These are phyloP conservation scores for Parnassius orleans DNA, from an alignment of 2,888 invertebrate genomes.

Conservation along the genomic window DNA sequence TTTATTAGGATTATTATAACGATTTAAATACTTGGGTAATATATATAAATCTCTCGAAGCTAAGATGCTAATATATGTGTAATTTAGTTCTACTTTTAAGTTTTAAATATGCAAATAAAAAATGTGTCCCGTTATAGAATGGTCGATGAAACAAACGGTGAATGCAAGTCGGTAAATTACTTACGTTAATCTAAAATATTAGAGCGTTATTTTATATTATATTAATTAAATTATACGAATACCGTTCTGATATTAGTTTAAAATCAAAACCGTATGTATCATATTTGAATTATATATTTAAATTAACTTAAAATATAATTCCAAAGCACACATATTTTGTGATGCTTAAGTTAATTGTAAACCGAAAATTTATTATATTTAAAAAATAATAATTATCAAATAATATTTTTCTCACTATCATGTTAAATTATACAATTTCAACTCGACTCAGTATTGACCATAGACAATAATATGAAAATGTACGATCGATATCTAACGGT, in stretches of 20 bases:
- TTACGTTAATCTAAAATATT: neutral
- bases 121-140: constrained; percentile 14
- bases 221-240: neutral
- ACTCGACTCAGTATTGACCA: constrained; percentile 24
- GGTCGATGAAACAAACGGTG: constrained; percentile 42
- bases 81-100: neutral
- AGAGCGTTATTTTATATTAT: neutral
- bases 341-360: too few relatives aligned
- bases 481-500: constrained; percentile 44
- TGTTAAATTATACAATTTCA: too few relatives aligned
- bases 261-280: neutral
- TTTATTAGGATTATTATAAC: too few relatives aligned
- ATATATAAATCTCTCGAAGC: too few relatives aligned
- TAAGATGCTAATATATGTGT: too few relatives aligned
- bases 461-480: constrained; percentile 38
- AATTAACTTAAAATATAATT: too few relatives aligned
- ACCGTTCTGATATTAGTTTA: neutral
- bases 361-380: neutral
- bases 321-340: too few relatives aligned
- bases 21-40: too few relatives aligned
- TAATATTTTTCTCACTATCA: too few relatives aligned
- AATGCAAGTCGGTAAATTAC: constrained; percentile 47
- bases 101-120: neutral
- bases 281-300: neutral
- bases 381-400: too few relatives aligned